These are phyloP conservation scores for Melinopterus prodromus DNA, from an alignment of 2,888 invertebrate genomes.

Conservation along the genomic window DNA sequence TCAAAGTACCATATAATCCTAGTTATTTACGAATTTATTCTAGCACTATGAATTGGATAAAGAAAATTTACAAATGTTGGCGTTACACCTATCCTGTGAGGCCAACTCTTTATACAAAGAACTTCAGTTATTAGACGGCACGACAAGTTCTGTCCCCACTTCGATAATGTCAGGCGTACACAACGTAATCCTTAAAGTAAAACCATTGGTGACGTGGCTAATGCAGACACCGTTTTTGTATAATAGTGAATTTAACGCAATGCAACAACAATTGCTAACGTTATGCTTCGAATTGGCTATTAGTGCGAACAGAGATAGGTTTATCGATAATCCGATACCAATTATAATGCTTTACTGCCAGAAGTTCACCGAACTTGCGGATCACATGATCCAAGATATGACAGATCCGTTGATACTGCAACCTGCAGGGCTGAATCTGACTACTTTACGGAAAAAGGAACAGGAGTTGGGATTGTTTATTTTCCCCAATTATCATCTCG, in stretches of 20 bases:
- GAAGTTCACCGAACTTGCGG: constrained; percentile 79
- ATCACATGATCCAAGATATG: constrained; percentile 86
- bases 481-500: constrained; percentile 82
- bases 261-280: constrained; percentile 76
- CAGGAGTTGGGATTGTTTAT: constrained; percentile 92
- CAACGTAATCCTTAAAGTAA: constrained; percentile 82
- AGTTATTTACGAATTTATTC: constrained; percentile 49
- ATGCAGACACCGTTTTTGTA: constrained; percentile 71
- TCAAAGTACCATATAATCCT: constrained; percentile 29
- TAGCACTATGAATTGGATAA: constrained; percentile 91
- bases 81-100: constrained; percentile 83
- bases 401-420: constrained; percentile 91
- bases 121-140: constrained; percentile 63
- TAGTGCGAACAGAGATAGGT: constrained; percentile 88
- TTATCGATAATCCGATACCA: constrained; percentile 85
- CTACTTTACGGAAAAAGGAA: constrained; percentile 85
- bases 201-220: constrained; percentile 90
- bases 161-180: constrained; percentile 87
- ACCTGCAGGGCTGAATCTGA: constrained; percentile 89
- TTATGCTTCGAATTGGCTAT: constrained; percentile 88
- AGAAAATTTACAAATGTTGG: constrained; percentile 91
- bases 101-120: constrained; percentile 82
- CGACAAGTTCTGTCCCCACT: constrained; percentile 73
- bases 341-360: constrained; percentile 78
- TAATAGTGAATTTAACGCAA: constrained; percentile 74